phyloP scores from a whole-genome alignment of 2,888 invertebrate genomes.

The Petrolisthes manimaculis region DNA sequence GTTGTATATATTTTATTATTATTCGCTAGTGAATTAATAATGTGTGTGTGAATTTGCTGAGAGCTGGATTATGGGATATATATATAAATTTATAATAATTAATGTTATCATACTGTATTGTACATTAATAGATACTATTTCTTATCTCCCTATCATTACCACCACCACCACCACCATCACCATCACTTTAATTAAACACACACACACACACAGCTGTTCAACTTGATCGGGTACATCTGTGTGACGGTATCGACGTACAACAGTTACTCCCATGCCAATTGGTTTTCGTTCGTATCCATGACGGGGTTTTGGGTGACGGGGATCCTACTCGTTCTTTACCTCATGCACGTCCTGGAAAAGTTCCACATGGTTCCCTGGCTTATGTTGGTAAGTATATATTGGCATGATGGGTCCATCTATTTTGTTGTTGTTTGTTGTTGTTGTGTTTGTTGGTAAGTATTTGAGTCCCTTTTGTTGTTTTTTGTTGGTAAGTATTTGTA shows the following conservation, averaged over 20 bases:
- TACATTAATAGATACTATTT: neutral
- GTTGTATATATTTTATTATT: too few species aligned
- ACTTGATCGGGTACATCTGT: conserved; percentile 82
- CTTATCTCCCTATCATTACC: neutral
- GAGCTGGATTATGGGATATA: too few species aligned
- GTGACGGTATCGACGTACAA: conserved; percentile 77
- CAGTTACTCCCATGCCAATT: conserved; percentile 76
- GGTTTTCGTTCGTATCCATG: conserved; percentile 85
- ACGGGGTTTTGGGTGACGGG: conserved; percentile 88
- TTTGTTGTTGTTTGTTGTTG: too few species aligned
- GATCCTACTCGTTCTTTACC: conserved; percentile 82
- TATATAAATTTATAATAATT: neutral
- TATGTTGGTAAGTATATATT: conserved; percentile 58
- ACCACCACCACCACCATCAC: too few species aligned
- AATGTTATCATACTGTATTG: neutral
- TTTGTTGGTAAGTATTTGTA: too few species aligned
- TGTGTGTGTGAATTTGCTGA: too few species aligned
- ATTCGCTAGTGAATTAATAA: too few species aligned
- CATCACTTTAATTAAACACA: too few species aligned
- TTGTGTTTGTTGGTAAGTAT: too few species aligned
- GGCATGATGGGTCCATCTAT: too few species aligned
- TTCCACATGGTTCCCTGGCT: conserved; percentile 89
- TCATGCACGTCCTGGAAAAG: conserved; percentile 89
- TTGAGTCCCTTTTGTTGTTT: too few species aligned
- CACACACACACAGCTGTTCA: conserved; percentile 67